These are phyloP conservation scores for Rhynchonema sp. DNA, from an alignment of 2,888 invertebrate genomes.

Conservation along the genomic window DNA sequence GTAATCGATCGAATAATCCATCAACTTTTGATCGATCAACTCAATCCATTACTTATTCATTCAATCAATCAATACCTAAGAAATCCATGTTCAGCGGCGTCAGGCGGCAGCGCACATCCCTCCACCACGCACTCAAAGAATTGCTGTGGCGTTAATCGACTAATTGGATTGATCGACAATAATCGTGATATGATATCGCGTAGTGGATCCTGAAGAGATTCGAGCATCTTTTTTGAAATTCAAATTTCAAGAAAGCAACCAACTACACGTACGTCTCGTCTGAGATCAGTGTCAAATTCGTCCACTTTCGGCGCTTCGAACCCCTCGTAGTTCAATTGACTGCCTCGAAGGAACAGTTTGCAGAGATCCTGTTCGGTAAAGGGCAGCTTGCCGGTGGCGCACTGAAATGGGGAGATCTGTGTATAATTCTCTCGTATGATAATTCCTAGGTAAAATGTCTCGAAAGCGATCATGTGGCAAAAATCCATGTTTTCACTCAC, in stretches of 20 bases:
- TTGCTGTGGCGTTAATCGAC: background rate
- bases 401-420: background rate
- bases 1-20: too few relatives aligned
- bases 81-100: background rate
- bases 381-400: background rate
- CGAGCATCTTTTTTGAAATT: too few relatives aligned
- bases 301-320: constrained; percentile 1
- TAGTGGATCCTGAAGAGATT: too few relatives aligned
- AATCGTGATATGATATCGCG: too few relatives aligned
- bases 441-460: background rate
- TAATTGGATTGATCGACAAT: too few relatives aligned
- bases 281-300: too few relatives aligned
- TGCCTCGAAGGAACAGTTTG: constrained; percentile 2
- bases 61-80: too few relatives aligned
- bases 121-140: background rate
- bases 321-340: background rate
- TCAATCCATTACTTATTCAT: too few relatives aligned
- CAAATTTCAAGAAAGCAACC: too few relatives aligned
- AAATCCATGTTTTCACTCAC: background rate
- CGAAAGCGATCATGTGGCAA: background rate
- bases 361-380: constrained; percentile 5
- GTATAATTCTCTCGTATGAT: background rate
- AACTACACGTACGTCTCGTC: too few relatives aligned
- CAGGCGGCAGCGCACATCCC: background rate
- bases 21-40: too few relatives aligned